Evolutionary conservation across 2,888 invertebrate genomes (phyloP).

Genomic region (Cephus nigrinus): DNA sequence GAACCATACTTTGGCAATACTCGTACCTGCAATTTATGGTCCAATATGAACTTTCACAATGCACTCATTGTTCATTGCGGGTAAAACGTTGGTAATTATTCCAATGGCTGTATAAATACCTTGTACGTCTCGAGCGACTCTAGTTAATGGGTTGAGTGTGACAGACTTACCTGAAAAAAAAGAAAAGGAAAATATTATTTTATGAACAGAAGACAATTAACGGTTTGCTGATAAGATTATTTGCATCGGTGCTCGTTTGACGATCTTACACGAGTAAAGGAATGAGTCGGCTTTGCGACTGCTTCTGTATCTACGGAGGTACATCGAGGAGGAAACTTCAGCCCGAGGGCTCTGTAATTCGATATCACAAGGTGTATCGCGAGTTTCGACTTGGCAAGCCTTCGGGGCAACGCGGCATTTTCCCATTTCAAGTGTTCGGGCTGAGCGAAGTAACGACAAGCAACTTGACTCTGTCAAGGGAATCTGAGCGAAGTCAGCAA

Average conservation of each 20-base stretch:
- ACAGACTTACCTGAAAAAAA: neutral
- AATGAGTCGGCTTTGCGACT: neutral
- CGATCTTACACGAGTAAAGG: neutral
- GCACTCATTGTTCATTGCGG: neutral
- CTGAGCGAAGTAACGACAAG: neutral
- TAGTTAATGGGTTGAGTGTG: neutral
- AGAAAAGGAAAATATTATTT: neutral
- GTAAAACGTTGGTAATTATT: neutral
- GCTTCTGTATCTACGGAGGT: neutral
- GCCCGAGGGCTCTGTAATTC: neutral
- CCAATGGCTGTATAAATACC: neutral
- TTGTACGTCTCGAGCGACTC: neutral
- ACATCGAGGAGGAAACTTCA: neutral
- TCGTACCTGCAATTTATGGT: neutral
- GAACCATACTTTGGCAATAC: neutral
- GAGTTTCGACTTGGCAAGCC: constrained; percentile 37
- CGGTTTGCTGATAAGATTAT: neutral
- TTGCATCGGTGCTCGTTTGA: neutral
- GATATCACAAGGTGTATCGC: neutral
- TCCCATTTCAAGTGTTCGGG: constrained; percentile 28
- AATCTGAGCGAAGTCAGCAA: constrained; percentile 4
- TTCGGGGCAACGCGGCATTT: constrained; percentile 36
- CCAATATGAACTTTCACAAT: neutral
- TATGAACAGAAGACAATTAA: neutral
- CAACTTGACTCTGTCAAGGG: neutral